Evolutionary conservation across 2,113 vertebrate genomes (phyloP), one percentile per base, ranked within the genome.

Genomic region (Anhinga rufa): DNA sequence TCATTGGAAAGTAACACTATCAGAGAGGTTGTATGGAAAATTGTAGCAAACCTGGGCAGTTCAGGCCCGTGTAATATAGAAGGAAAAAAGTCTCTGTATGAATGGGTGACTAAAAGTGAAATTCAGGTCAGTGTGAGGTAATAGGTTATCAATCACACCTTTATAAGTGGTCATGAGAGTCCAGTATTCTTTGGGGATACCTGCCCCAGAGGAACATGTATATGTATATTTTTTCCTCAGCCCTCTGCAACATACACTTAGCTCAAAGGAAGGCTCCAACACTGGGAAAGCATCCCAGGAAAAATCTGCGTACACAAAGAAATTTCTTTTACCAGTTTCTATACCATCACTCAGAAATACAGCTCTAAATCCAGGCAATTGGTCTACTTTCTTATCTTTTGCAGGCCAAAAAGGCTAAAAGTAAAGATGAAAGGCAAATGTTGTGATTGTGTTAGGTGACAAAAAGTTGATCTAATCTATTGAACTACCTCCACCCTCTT

Each of bases 361-460:
- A 95, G 46, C 61, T 71, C 77, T 97, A 96, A 96, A 93, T 96
- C 62, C 74, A 83, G 92, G 81, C 68, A 87, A 78, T 90, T 96
- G 90, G 77, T 94, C 93, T 95, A 31, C 79, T 93, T 95, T 66
- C 92, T 79, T 97, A 94, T 95, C 95, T 97, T 96, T 93, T 90
- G 34, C 83, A 95, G 95, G 76, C 94, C 93, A 88, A 88, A 94
- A 87, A 84, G 32, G n/a, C 79, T 82, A 68, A 83, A 96, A 89
- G 82, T 72, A 72, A 84, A 87, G 85, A 90, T 93, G 84, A 93
- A 95, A 93, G 49, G 84, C 77, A 95, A 92, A 83, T 82, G 25
- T 70, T 76, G 22, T 1, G 36, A 82, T 72, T 89, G 88, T 82
- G 51, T 78, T 91, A 82, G 58, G 75, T 96, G 91, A 91, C 82